Evolutionary conservation across 2,113 vertebrate genomes (phyloP), one percentile per base, ranked within the genome.

Genomic region (Strix aluco): DNA sequence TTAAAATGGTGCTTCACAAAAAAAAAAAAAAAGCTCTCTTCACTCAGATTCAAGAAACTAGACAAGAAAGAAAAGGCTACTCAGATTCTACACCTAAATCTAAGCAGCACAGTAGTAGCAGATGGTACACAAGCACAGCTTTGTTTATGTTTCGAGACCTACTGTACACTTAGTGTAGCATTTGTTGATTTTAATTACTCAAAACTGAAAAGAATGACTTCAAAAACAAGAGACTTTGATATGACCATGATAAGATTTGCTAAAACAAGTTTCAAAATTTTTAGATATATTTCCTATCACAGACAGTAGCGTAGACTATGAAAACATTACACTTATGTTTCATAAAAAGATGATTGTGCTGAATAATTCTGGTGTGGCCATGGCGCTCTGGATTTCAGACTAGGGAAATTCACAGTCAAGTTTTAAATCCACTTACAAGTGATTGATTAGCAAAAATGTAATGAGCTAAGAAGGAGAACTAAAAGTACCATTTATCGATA

Each of bases 181-280:
- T 97, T 97, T 97, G 94, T 96, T 97, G 92, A 97, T 97, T 97
- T 97, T 97, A 97, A 97, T 97, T 97, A 97, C 94, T 96, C 96
- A 96, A 96, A 97, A 97, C 96, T 96, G 97, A 97, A 97, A 87
- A 97, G 96, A 93, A 96, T 96, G 93, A 96, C 96, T 97, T 97
- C 90, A 96, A 96, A 96, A 96, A 96, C 95, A 97, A 97, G 94
- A 96, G 94, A 97, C 94, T 96, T 97, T 96, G 95, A 97, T 97
- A 97, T 94, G 95, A 96, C 95, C 96, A 96, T 95, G 95, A 96
- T 95, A 94, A 96, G 91, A 97, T 96, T 95, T 95, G 94, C 92
- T 96, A 96, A 97, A 97, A 96, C 94, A 96, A 97, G 87, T 96
- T 97, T 97, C 96, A 97, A 96, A 97, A 85, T 87, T 96, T 96